A percentile compares a stretch with the other conserved stretches of the same genome.
Evolutionary conservation across 2,888 invertebrate genomes (phyloP).

Genomic region (Antheraea yamamai): DNA sequence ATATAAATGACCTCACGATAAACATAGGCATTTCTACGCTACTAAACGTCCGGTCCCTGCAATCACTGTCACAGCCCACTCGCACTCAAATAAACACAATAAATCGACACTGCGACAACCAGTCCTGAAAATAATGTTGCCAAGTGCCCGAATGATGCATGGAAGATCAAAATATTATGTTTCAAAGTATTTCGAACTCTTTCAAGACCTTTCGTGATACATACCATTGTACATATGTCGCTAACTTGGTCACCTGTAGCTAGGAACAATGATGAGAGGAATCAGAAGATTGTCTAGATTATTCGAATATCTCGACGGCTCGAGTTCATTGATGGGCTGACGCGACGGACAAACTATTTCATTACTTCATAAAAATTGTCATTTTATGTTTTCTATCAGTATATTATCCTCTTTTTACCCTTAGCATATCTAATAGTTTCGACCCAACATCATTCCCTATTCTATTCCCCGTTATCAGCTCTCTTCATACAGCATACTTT

Average conservation of each 20-base stretch:
- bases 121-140: conserved; percentile 32
- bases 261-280: too few relatives aligned
- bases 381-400: too few relatives aligned
- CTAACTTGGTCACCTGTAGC: too few relatives aligned
- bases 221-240: too few relatives aligned
- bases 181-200: not conserved
- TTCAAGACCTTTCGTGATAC: too few relatives aligned
- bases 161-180: not conserved
- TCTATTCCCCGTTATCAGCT: too few relatives aligned
- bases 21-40: not conserved
- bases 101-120: conserved; percentile 41
- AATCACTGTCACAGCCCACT: conserved; percentile 39
- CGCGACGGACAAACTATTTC: too few relatives aligned
- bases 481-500: too few relatives aligned
- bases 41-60: conserved; percentile 18
- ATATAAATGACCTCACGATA: not conserved
- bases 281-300: not conserved
- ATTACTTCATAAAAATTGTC: too few relatives aligned
- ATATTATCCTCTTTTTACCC: too few relatives aligned
- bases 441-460: too few relatives aligned
- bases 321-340: not conserved
- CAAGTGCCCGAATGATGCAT: conserved; percentile 3
- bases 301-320: not conserved
- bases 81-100: conserved; percentile 35
- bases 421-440: too few relatives aligned